Conservation (phyloP, 2,888 invertebrate species). For the Caenorhabditis sp. region DNA sequence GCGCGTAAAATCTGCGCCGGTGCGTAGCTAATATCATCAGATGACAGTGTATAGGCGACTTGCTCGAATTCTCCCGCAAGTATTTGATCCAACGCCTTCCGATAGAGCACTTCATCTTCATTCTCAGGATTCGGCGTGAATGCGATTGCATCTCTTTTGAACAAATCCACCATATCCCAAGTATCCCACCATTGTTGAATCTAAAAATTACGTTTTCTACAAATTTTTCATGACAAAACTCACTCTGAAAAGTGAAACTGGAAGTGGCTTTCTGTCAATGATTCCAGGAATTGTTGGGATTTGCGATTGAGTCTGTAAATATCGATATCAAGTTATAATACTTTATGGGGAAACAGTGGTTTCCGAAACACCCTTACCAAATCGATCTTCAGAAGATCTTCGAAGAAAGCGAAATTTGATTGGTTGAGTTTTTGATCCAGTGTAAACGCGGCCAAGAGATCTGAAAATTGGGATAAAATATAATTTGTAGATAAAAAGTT, state of each 20-base stretch:
- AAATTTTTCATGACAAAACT: no score
- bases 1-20: constrained; percentile 33
- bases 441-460: constrained; percentile 34
- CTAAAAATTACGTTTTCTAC: background rate
- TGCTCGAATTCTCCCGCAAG: constrained; percentile 26
- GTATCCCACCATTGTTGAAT: constrained; percentile 41
- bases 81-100: constrained; percentile 14
- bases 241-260: constrained; percentile 20
- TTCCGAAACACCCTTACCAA: background rate
- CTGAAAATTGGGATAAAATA: constrained; percentile 8
- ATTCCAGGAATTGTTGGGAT: constrained; percentile 21
- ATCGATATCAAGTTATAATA: no score
- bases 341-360: constrained; percentile 10
- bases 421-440: constrained; percentile 26
- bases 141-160: no score
- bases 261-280: constrained; percentile 10
- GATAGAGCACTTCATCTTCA: constrained; percentile 17
- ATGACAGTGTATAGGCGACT: constrained; percentile 1
- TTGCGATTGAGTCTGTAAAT: constrained; percentile 11
- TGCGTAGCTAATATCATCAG: constrained; percentile 8
- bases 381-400: constrained; percentile 10
- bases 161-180: constrained; percentile 35
- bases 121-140: constrained; percentile 11
- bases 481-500: no score
- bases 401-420: constrained; percentile 32